Evolutionary conservation across 1,140 invertebrate species (phyloP), one percentile per base, ranked within the genome.

Genomic region (Sitodiplosis mosellana): DNA sequence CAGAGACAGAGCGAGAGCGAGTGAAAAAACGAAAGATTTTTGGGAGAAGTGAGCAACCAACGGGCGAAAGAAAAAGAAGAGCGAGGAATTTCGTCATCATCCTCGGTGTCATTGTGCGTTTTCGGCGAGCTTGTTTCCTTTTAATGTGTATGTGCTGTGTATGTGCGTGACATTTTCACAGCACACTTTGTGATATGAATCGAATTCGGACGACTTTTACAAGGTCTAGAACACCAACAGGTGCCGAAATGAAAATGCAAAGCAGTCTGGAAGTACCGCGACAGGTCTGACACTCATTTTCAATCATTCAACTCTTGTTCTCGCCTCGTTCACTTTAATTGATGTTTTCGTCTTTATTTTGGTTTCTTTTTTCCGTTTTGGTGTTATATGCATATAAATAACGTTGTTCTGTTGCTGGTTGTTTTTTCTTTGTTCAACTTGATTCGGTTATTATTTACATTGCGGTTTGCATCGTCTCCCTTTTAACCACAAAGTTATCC

Each of bases 231-330:
- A 87, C 85, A 48, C 85, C 85, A 33, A 88, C 83, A 45, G 83
- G 83, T 45, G 80, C 81, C 53, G 83, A 87, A 64, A 87, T 87
- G 83, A 87, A 87, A 70, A 84, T 81, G 48, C 84, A 87, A 63
- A 85, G 81, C 68, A 87, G 83, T 62, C 74, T 88, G 49, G 85
- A 87, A 63, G 83, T 87, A 48, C 84, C 85, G 34, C 86, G 86
- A 59, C 84, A 87, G 71, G 79, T 87, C 54, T 64, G 66, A 50
- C 37, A 41, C 7, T 7, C 2, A 46, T 42, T 49, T 36, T n/a
- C 21, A 40, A 37, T 49, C 37, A 3, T 27, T 21, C 5, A 47
- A 43, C 19, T 27, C 27, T 27, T 27, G 27, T 27, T 3, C 10
- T 5, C 10, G 27, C 10, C 4, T 27, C 4, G 3, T 27, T 10